Evolutionary conservation across 92 coral and sea anemone genomes (phyloP).

Genomic region (Epizoanthus rinbou): DNA sequence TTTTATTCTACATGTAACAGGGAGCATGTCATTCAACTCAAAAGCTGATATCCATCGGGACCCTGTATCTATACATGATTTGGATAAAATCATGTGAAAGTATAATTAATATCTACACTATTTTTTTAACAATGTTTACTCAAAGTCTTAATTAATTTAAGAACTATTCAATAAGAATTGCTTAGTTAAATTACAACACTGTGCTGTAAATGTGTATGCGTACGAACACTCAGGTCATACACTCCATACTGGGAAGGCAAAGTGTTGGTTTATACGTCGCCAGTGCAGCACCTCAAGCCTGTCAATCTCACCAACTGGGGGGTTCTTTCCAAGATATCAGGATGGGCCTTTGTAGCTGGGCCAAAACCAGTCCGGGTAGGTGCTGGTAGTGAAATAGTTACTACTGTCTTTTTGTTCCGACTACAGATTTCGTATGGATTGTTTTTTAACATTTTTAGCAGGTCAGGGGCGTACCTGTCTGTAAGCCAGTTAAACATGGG

Average conservation of each 20-base stretch:
- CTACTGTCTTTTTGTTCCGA: slow-evolving; percentile 2
- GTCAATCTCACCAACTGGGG: slow-evolving; percentile 68
- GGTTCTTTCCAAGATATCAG: slow-evolving; percentile 63
- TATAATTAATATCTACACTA: too few relatives aligned
- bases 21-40: too few relatives aligned
- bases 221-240: slow-evolving; percentile 61
- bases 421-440: not conserved
- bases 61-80: too few relatives aligned
- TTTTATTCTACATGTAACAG: too few relatives aligned
- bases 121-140: too few relatives aligned
- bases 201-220: not conserved
- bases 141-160: too few relatives aligned
- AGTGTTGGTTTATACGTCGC: slow-evolving; percentile 71
- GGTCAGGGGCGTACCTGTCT: not conserved
- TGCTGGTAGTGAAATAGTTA: not conserved
- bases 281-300: slow-evolving; percentile 58
- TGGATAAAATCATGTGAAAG: too few relatives aligned
- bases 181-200: not conserved
- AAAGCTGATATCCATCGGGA: too few relatives aligned
- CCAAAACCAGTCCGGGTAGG: slow-evolving; percentile 89
- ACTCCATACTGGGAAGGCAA: slow-evolving; percentile 88
- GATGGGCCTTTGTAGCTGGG: slow-evolving; percentile 91
- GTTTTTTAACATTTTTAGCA: not conserved
- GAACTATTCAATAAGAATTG: too few relatives aligned
- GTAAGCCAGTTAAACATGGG: not conserved